These are phyloP conservation scores for Zonitis immaculata DNA, from an alignment of 2,888 invertebrate genomes.

Conservation along the genomic window DNA sequence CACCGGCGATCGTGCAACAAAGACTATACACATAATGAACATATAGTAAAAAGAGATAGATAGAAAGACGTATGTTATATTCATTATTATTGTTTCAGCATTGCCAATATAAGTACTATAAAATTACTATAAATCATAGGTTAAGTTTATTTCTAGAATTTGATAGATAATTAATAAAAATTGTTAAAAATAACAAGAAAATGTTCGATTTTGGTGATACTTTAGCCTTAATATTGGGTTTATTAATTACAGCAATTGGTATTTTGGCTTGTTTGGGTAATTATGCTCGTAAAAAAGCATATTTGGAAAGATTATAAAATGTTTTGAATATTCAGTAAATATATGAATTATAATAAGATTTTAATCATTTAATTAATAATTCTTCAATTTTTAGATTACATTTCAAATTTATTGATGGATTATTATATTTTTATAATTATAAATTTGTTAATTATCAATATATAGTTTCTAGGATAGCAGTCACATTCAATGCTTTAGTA, in stretches of 20 bases:
- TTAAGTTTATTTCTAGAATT: background rate
- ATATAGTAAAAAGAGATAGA: no score
- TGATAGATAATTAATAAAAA: background rate
- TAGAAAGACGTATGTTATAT: no score
- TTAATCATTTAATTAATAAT: background rate
- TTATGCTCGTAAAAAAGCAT: conserved; percentile 60
- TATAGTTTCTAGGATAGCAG: background rate
- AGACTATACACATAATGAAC: no score
- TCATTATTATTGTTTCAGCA: no score
- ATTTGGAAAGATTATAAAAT: conserved; percentile 33
- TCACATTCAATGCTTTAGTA: background rate
- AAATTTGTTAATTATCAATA: background rate
- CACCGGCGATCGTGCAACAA: no score
- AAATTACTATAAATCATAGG: background rate
- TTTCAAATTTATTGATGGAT: background rate
- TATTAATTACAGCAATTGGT: conserved; percentile 57
- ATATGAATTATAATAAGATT: no score
- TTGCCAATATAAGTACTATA: background rate
- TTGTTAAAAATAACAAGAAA: conserved; percentile 9
- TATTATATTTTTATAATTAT: background rate
- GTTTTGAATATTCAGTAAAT: background rate
- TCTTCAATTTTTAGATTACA: background rate
- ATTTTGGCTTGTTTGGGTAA: conserved; percentile 65
- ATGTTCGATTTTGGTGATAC: conserved; percentile 65
- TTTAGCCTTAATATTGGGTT: conserved; percentile 59